phyloP scores from a whole-genome alignment of 1,140 invertebrate species.

The Drosophila nikananu region DNA sequence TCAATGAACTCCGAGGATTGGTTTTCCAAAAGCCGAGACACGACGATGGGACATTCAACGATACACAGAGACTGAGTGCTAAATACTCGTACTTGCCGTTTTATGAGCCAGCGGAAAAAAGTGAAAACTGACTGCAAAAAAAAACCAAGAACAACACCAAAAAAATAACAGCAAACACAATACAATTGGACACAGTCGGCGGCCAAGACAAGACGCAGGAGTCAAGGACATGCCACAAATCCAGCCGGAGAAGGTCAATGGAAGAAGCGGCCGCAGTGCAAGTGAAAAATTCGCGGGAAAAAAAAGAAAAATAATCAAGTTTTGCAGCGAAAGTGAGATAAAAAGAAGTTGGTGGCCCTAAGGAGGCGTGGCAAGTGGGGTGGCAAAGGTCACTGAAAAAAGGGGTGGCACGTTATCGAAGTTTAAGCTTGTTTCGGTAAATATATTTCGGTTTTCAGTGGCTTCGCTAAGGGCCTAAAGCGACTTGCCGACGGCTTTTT shows the following conservation, averaged over 20 bases:
- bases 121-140: constrained; percentile 65
- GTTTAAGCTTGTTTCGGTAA: constrained; percentile 26
- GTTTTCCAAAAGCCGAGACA: constrained; percentile 21
- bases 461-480: no score
- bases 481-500: constrained; percentile 33
- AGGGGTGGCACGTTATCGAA: constrained; percentile 9
- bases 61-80: constrained; percentile 38
- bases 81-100: constrained; percentile 78
- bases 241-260: constrained; percentile 57
- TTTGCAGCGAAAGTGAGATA: constrained; percentile 72
- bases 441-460: constrained; percentile 4
- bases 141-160: constrained; percentile 17
- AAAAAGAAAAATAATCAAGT: constrained; percentile 70
- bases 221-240: constrained; percentile 78
- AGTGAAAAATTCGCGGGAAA: constrained; percentile 62
- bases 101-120: constrained; percentile 72
- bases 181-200: constrained; percentile 56
- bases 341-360: constrained; percentile 44
- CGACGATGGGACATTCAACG: constrained; percentile 7
- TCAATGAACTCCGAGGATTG: constrained; percentile 60
- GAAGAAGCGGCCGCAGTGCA: constrained; percentile 61
- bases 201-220: constrained; percentile 61
- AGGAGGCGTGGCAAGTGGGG: neutral
- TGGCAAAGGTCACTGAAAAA: constrained; percentile 10
- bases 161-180: constrained; percentile 48